phyloP scores from a whole-genome alignment of 2,113 vertebrate species.

The Pimephales promelas region DNA sequence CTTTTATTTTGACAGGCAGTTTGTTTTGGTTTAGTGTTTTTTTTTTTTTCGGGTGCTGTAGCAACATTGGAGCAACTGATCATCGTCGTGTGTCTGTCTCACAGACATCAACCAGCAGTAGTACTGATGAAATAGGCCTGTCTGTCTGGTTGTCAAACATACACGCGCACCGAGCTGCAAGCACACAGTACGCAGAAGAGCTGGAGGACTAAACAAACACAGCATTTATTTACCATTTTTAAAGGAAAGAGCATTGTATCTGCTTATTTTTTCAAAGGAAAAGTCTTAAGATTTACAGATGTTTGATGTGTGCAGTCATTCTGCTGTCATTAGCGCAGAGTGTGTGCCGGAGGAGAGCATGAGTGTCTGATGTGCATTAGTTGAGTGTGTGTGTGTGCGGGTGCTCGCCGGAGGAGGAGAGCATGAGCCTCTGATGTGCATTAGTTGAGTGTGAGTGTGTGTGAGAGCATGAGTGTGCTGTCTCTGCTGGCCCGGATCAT shows the following conservation, averaged over 20 bases:
- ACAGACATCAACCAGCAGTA: neutral
- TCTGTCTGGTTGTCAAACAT: neutral
- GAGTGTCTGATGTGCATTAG: neutral
- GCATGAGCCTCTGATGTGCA: neutral
- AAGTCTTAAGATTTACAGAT: neutral
- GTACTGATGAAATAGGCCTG: neutral
- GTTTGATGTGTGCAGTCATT: neutral
- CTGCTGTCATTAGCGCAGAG: neutral
- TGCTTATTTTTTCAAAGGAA: neutral
- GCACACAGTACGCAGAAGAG: neutral
- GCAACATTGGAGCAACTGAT: no score
- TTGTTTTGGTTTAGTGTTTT: neutral
- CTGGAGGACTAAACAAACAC: neutral
- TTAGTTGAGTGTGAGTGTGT: neutral
- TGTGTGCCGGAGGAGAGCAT: constrained; percentile 21
- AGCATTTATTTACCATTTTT: neutral
- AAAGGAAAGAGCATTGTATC: neutral
- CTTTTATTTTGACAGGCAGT: neutral
- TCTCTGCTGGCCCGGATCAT: constrained; percentile 97
- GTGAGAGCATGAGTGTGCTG: constrained; percentile 92
- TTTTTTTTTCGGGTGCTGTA: no score
- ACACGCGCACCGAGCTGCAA: neutral
- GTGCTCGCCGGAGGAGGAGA: neutral
- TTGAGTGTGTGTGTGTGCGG: neutral
- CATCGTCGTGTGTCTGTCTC: neutral